phyloP scores from a whole-genome alignment of 23 tunicate species.

The Botrylloides violaceus region DNA sequence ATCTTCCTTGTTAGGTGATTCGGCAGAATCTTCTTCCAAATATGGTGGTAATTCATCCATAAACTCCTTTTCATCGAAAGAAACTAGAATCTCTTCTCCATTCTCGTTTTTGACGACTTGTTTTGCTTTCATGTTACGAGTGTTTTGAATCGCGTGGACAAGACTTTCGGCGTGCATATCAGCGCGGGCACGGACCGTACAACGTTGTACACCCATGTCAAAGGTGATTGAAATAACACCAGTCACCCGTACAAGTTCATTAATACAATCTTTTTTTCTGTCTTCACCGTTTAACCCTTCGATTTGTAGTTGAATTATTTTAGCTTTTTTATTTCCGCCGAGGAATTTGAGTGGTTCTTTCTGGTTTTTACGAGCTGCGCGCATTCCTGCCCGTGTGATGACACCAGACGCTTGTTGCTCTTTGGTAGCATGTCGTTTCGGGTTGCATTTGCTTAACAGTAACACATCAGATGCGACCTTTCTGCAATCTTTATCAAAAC shows the following conservation, averaged over 20 bases:
- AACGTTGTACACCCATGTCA: slow-evolving; percentile 70
- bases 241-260: slow-evolving; percentile 71
- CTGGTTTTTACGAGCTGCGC: slow-evolving; percentile 22
- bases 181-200: slow-evolving; percentile 63
- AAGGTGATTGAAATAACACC: slow-evolving; percentile 94
- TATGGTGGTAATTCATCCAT: slow-evolving; percentile 52
- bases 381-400: slow-evolving; percentile 57
- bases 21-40: slow-evolving; percentile 73
- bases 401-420: slow-evolving; percentile 10
- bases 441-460: slow-evolving; percentile 22
- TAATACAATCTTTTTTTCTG: slow-evolving; percentile 53
- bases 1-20: slow-evolving; percentile 66
- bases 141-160: slow-evolving; percentile 52
- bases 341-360: slow-evolving; percentile 49
- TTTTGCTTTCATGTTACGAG: slow-evolving; percentile 64
- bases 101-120: slow-evolving; percentile 78
- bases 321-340: slow-evolving; percentile 90
- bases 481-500: slow-evolving; percentile 5
- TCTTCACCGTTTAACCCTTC: slow-evolving; percentile 64
- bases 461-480: slow-evolving; percentile 10
- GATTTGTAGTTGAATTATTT: slow-evolving; percentile 71
- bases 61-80: slow-evolving; percentile 34
- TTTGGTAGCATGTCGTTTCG: neutral
- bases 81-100: slow-evolving; percentile 58
- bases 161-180: slow-evolving; percentile 74